A percentile compares a stretch with the other conserved stretches of the same genome.
Evolutionary conservation across 2,113 vertebrate species (phyloP).

Genomic region (Rhinoderma darwinii): DNA sequence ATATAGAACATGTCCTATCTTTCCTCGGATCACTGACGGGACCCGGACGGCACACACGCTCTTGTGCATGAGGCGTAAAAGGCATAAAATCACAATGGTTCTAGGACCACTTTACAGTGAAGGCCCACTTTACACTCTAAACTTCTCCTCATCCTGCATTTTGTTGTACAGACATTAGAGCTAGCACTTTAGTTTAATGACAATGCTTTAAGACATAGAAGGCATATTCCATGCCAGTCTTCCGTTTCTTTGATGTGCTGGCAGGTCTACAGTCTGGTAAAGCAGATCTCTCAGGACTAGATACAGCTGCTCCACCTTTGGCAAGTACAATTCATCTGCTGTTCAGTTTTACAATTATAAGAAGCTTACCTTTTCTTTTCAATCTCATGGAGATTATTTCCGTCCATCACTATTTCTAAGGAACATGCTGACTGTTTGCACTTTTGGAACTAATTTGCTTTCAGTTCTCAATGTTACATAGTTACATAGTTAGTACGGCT

Average conservation of each 20-base stretch:
- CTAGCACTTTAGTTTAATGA: slow-evolving; percentile 24
- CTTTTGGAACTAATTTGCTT: slow-evolving; percentile 1
- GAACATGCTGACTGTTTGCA: not conserved
- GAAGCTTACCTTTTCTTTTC: slow-evolving; percentile 1
- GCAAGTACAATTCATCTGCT: slow-evolving; percentile 18
- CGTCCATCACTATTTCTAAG: slow-evolving; percentile 17
- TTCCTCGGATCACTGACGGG: no score
- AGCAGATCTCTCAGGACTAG: slow-evolving; percentile 11
- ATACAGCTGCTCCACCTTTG: slow-evolving; percentile 30
- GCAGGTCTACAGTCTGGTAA: slow-evolving; percentile 33
- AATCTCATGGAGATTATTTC: not conserved
- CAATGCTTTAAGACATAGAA: slow-evolving; percentile 2
- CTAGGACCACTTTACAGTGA: no score
- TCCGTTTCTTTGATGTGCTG: slow-evolving; percentile 22
- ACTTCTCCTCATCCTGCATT: no score
- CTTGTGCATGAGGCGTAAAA: no score
- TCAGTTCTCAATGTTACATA: not conserved
- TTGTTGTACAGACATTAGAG: not conserved
- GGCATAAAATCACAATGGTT: no score
- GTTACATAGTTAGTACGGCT: no score
- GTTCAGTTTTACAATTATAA: slow-evolving; percentile 9
- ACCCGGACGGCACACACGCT: no score
- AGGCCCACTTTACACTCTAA: no score
- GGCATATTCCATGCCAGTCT: slow-evolving; percentile 27
- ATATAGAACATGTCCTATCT: no score